phyloP scores from a whole-genome alignment of 2,888 invertebrate species.

The Hydriomena furcata region DNA sequence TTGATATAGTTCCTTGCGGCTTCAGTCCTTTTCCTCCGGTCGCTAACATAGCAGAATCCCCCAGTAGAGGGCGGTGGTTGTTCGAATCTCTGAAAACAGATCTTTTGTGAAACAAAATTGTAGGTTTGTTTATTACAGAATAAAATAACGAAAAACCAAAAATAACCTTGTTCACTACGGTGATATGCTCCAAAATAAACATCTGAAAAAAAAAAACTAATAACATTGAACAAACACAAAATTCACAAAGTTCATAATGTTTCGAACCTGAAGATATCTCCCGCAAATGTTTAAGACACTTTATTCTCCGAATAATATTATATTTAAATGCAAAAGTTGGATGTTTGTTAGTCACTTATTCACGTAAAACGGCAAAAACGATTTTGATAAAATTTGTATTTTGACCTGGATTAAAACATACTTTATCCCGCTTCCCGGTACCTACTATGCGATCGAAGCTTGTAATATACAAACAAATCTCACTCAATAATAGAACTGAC shows the following conservation, averaged over 20 bases:
- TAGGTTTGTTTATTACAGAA: constrained; percentile 31
- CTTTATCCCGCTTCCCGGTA: too few species aligned
- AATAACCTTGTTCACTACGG: constrained; percentile 22
- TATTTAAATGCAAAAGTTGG: too few species aligned
- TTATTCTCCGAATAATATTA: too few species aligned
- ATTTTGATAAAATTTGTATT: too few species aligned
- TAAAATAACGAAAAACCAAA: constrained; percentile 41
- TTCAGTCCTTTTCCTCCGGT: constrained; percentile 90
- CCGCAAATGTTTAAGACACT: too few species aligned
- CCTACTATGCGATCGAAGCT: too few species aligned
- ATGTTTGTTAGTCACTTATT: too few species aligned
- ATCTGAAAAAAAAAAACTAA: constrained; percentile 25
- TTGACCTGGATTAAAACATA: too few species aligned
- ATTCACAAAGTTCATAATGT: too few species aligned
- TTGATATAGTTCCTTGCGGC: constrained; percentile 94
- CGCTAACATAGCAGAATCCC: constrained; percentile 96
- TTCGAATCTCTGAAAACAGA: constrained; percentile 90
- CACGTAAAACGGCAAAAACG: too few species aligned
- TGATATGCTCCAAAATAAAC: constrained; percentile 18
- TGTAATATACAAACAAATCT: constrained; percentile 26
- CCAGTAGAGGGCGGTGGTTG: constrained; percentile 93
- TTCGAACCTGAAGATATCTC: too few species aligned
- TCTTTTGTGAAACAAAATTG: constrained; percentile 3
- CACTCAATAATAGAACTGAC: constrained; percentile 95
- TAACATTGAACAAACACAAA: constrained; percentile 5